Percentiles rank a stretch among this genome's conserved stretches.
phyloP scores from a whole-genome alignment of 1,140 invertebrate species.

The Neodiprion pinetum region DNA sequence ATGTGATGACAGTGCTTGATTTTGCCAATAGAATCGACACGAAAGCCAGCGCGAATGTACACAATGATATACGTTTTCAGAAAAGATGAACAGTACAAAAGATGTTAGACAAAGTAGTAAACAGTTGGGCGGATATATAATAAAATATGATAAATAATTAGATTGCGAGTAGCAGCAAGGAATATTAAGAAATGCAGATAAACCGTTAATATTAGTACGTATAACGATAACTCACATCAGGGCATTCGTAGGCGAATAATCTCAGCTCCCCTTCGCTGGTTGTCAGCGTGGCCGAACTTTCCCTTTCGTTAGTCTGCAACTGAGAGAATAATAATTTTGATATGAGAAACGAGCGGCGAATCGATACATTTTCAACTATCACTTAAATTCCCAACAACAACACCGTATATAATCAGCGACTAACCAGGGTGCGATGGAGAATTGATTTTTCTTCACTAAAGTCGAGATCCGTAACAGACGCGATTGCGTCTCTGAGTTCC shows the following conservation, averaged over 20 bases:
- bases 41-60: too few species aligned
- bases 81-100: too few species aligned
- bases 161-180: too few species aligned
- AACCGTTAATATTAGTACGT: background rate
- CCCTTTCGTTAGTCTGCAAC: constrained; percentile 60
- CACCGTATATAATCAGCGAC: constrained; percentile 12
- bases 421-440: constrained; percentile 58
- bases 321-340: constrained; percentile 29
- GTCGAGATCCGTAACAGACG: constrained; percentile 57
- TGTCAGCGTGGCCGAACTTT: constrained; percentile 58
- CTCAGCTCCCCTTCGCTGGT: constrained; percentile 59
- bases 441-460: constrained; percentile 60
- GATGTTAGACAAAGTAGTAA: too few species aligned
- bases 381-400: background rate
- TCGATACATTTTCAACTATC: background rate
- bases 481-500: constrained; percentile 56
- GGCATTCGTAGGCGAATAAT: constrained; percentile 59
- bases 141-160: too few species aligned
- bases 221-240: constrained; percentile 53
- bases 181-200: background rate
- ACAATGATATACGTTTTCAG: too few species aligned
- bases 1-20: too few species aligned
- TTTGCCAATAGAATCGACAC: too few species aligned
- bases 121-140: too few species aligned
- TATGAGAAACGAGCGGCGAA: background rate